Base-by-base conservation (phyloP, 2,888 invertebrate genomes). In the Temnothorax ravouxi region DNA sequence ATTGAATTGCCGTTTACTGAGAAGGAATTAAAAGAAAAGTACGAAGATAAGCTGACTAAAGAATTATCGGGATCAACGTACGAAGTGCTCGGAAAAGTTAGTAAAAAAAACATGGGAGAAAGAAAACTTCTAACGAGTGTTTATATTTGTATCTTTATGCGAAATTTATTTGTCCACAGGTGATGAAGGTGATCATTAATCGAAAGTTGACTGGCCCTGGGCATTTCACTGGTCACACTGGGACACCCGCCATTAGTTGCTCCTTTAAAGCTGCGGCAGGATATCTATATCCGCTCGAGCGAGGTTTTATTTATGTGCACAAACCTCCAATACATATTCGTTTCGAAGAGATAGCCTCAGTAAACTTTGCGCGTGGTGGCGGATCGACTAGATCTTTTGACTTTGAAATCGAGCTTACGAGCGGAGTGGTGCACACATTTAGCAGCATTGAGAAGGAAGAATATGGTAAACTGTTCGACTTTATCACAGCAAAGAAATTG, bases 381-480 rank as follows among this genome's bases (percentile, higher is more conserved):
- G 99, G 99, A 9, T 97, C 97, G 74, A 98, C 97, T 0, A 96
- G 97, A 92, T 98, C 98, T 0, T 98, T 98, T 93, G 98, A 98
- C 95, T 98, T 98, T 94, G 98, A 98, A 95, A 97, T 98, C 84
- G 99, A 99, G 93, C 95, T 99, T 11, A 99, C 98, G 92, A 97
- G 97, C 15, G 98, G 98, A 85, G 97, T 97, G 0, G 96, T 97
- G 0, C 98, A 99, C 95, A 99, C 98, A 0, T 99, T 99, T 95
- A 99, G 98, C 94, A 99, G 98, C 90, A 99, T 99, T 87, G 99
- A 99, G 95, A 99, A 99, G 95, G 99, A 99, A 93, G 99, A 99
- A 95, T 99, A 99, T 94, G 97, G 97, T 85, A 99, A 99, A 94
- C 96, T 99, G 3, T 99, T 98, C 93, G 99, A 99, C 95, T 99